These are phyloP conservation scores for Hoplostethus mediterraneus DNA, from an alignment of 2,797 vertebrate genomes.

Conservation along the genomic window DNA sequence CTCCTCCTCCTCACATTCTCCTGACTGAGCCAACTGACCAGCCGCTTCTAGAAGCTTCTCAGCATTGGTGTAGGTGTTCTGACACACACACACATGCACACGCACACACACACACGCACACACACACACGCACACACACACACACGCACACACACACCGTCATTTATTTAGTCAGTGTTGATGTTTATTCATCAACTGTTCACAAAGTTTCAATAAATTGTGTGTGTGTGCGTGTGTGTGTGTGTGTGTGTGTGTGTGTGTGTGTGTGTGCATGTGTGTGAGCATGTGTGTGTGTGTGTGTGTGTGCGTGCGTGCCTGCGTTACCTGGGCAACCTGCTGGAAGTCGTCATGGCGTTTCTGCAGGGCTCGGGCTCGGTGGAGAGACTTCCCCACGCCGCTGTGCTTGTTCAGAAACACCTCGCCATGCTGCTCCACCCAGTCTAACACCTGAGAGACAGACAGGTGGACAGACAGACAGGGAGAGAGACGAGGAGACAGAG, in stretches of 20 bases:
- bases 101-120: slow-evolving; percentile 14
- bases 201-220: neutral
- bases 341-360: slow-evolving; percentile 98
- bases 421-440: slow-evolving; percentile 99
- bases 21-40: slow-evolving; percentile 94
- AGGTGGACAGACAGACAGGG: neutral
- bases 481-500: neutral
- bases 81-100: slow-evolving; percentile 50
- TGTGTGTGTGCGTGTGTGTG: neutral
- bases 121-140: slow-evolving; percentile 45
- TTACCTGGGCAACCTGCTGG: slow-evolving; percentile 96
- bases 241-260: neutral
- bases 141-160: slow-evolving; percentile 21
- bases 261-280: slow-evolving; percentile 4
- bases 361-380: slow-evolving; percentile 94
- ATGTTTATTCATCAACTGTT: too few relatives aligned
- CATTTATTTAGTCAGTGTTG: too few relatives aligned
- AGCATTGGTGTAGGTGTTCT: slow-evolving; percentile 97
- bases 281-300: neutral
- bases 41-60: slow-evolving; percentile 97
- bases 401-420: slow-evolving; percentile 99
- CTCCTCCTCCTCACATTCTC: slow-evolving; percentile 96
- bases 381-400: slow-evolving; percentile 95
- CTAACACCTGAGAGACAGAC: slow-evolving; percentile 87
- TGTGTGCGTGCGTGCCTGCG: neutral